Conservation (phyloP, 2,113 vertebrate species). For the Sander vitreus region DNA sequence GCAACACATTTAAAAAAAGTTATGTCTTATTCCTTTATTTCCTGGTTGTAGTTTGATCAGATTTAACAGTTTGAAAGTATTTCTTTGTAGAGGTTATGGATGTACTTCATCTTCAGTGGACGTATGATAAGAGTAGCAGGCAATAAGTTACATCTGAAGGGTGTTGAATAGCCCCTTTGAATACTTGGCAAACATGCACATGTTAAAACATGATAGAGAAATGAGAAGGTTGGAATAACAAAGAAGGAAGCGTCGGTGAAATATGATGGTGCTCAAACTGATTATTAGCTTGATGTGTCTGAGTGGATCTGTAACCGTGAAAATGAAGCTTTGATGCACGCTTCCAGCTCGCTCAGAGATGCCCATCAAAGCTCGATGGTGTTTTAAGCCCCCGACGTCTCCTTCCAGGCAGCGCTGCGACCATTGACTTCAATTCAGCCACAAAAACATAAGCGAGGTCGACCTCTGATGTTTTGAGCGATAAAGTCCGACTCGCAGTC, state of each 20-base stretch:
- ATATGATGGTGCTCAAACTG: constrained; percentile 41
- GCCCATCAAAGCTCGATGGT: too few species aligned
- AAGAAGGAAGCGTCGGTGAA: constrained; percentile 27
- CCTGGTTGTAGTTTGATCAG: neutral
- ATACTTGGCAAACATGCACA: neutral
- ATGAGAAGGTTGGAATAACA: constrained; percentile 23
- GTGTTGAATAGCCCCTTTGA: constrained; percentile 30
- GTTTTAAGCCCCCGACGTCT: too few species aligned
- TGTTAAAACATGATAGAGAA: constrained; percentile 12
- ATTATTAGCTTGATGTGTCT: constrained; percentile 55
- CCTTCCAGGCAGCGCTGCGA: too few species aligned
- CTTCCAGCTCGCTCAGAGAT: too few species aligned
- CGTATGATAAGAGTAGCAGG: constrained; percentile 7
- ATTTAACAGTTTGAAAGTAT: constrained; percentile 5
- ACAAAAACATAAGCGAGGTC: too few species aligned
- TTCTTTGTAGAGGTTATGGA: constrained; percentile 19
- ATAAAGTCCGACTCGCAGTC: neutral
- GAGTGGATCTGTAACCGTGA: neutral
- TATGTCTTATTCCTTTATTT: neutral
- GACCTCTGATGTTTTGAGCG: neutral
- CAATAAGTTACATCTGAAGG: constrained; percentile 22
- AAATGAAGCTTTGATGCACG: too few species aligned
- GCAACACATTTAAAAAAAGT: neutral
- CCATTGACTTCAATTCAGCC: neutral
- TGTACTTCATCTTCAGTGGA: constrained; percentile 13